Evolutionary conservation across 1,140 invertebrate species (phyloP), one percentile per base, ranked within the genome.

Genomic region (Bathynomus jamesi): DNA sequence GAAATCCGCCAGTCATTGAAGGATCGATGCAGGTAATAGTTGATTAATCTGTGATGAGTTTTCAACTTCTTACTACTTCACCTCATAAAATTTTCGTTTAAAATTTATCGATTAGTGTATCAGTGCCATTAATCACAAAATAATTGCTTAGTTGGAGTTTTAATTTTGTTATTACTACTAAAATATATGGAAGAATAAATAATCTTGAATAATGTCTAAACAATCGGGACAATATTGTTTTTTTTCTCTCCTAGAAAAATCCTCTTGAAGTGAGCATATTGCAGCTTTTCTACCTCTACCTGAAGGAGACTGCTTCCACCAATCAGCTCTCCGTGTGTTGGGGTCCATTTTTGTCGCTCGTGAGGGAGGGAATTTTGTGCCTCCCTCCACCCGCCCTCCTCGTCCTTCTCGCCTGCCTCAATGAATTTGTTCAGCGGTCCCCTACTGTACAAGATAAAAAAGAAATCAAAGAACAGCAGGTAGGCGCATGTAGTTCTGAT

Each of bases 391-490:
- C 90, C 11, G 91, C 91, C 5, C 90, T 92, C 76, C 95, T 96
- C 79, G 82, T 94, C 2, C 82, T 94, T 24, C 81, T 95, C 8
- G 89, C 89, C 53, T 88, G 94, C 71, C 81, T 96, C 2, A 89
- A 92, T 82, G 92, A 95, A 82, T 92, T 93, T 82, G 91, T 95
- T 31, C 90, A 91, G 78, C 89, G 90, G 76, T 91, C 89, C 74
- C 90, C 91, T 65, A 83, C 86, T 21, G 84, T 91, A 79, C 86
- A 89, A 72, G 91, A 94, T 76, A 89, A 92, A 78, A 94, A 94
- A 80, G 91, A 94, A 79, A 86, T 90, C 63, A 87, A 89, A 77
- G 90, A 94, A 80, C 81, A 95, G 27, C 92, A 94, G 83, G 90
- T 77, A 25, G 46, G 67, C 28, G n/a, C n/a, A n/a, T n/a, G n/a